These are phyloP conservation scores for Labeo calbasu DNA, from an alignment of 2,797 vertebrate species.

Conservation along the genomic window DNA sequence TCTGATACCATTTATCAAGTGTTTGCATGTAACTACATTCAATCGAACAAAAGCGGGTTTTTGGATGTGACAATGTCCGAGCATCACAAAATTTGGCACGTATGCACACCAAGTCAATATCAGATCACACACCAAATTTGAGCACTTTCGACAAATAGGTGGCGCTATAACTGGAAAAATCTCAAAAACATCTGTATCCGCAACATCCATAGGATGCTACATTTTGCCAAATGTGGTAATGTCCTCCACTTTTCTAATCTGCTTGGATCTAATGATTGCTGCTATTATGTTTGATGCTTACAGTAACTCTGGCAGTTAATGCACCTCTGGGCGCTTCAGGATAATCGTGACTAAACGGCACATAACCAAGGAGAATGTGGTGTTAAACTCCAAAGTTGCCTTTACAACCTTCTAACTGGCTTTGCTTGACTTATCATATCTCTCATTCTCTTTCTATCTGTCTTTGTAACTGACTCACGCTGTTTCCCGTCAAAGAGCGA, in stretches of 20 bases:
- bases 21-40: not conserved
- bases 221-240: not conserved
- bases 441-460: conserved; percentile 47
- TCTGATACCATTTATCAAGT: too few species aligned
- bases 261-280: not conserved
- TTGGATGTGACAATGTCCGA: not conserved
- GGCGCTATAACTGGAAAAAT: not conserved
- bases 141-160: not conserved
- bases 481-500: conserved; percentile 18
- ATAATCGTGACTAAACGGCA: not conserved
- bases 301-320: not conserved
- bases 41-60: not conserved
- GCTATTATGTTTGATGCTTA: not conserved
- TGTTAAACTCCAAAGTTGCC: not conserved
- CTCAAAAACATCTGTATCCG: not conserved
- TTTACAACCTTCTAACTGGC: conserved; percentile 63
- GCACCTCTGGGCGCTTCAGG: not conserved
- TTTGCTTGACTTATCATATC: conserved; percentile 71
- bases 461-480: conserved; percentile 61
- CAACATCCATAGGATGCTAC: not conserved
- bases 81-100: not conserved
- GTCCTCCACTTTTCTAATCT: not conserved
- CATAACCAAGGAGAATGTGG: not conserved
- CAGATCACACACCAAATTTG: not conserved
- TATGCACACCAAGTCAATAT: not conserved